These are phyloP conservation scores for Mystacornis crossleyi DNA, from an alignment of 2,113 vertebrate species.

Conservation along the genomic window DNA sequence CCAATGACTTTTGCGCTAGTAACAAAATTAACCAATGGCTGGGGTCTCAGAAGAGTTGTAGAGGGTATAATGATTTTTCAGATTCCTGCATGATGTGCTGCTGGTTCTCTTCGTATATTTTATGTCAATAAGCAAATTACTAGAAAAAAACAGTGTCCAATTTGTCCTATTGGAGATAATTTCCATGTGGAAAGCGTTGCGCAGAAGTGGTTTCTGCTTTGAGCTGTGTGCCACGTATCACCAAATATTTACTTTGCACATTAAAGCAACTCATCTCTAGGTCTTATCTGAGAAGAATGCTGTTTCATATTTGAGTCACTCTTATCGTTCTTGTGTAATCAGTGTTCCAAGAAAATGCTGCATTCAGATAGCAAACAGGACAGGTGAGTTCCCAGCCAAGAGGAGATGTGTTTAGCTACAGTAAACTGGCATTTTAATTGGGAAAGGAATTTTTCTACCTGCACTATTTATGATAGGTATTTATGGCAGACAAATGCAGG, in stretches of 20 bases:
- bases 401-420: neutral
- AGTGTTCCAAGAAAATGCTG: neutral
- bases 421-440: neutral
- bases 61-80: neutral
- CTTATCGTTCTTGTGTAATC: neutral
- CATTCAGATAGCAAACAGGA: neutral
- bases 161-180: neutral
- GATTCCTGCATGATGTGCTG: neutral
- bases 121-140: neutral
- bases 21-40: neutral
- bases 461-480: no score
- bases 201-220: neutral
- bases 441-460: neutral
- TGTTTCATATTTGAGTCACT: conserved; percentile 6
- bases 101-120: neutral
- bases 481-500: neutral
- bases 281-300: neutral
- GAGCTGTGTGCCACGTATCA: neutral
- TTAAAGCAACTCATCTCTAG: neutral
- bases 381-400: neutral
- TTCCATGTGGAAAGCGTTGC: neutral
- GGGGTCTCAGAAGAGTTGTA: neutral
- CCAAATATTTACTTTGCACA: neutral
- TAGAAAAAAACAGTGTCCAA: neutral
- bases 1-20: neutral